Evolutionary conservation across 2,888 invertebrate genomes (phyloP).

Genomic region (Polydesmus complanatus): DNA sequence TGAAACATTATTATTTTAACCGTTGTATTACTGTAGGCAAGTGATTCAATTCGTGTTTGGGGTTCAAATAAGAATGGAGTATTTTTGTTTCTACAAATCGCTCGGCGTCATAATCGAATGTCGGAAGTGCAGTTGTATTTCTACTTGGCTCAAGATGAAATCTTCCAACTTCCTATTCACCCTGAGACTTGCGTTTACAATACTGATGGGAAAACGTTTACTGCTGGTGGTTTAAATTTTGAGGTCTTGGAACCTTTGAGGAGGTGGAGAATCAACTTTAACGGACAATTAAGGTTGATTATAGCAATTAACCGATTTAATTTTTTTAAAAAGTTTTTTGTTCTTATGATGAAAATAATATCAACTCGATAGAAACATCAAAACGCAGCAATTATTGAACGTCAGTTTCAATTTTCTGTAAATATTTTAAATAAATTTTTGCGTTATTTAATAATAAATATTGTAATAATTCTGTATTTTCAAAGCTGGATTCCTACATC

Average conservation of each 20-base stretch:
- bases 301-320: no score
- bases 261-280: conserved; percentile 5
- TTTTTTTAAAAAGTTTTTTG: no score
- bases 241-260: conserved; percentile 7
- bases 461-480: neutral
- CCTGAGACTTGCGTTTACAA: conserved; percentile 4
- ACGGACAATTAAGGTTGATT: conserved; percentile 5
- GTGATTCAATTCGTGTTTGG: neutral
- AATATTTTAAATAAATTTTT: no score
- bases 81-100: neutral
- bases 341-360: neutral
- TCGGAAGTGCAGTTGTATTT: conserved; percentile 4
- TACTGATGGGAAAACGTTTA: conserved; percentile 2
- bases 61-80: conserved; percentile 3
- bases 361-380: neutral
- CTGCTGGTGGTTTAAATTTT: conserved; percentile 2
- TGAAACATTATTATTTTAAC: neutral
- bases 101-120: neutral
- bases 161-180: conserved; percentile 1
- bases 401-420: neutral
- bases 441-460: no score
- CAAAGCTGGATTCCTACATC: neutral
- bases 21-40: neutral
- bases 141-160: neutral
- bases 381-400: neutral